Conservation (phyloP, 2,113 vertebrate genomes). For the Clarias macrocephalus region DNA sequence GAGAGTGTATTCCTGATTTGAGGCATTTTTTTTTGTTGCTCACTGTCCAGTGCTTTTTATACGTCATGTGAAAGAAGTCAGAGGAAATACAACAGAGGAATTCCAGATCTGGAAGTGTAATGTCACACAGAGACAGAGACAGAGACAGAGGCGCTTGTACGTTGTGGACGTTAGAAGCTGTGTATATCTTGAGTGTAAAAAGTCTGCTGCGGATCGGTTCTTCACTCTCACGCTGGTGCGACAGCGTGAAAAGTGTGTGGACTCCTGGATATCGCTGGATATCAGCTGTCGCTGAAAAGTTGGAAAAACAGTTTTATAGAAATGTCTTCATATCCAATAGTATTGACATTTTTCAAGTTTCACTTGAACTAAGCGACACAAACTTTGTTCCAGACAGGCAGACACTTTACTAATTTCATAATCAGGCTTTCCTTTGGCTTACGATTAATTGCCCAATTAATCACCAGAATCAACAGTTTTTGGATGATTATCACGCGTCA, state of each 20-base stretch:
- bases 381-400: neutral
- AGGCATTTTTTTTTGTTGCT: neutral
- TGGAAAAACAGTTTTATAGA: neutral
- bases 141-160: neutral
- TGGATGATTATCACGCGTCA: no score
- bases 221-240: neutral
- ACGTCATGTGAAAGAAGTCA: neutral
- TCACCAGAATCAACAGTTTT: no score
- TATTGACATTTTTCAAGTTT: neutral
- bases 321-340: neutral
- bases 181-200: neutral
- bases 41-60: neutral
- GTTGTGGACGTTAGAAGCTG: slow-evolving; percentile 37
- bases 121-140: no score
- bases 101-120: neutral
- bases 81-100: neutral
- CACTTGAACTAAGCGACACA: neutral
- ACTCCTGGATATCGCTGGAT: neutral
- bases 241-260: neutral
- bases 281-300: neutral
- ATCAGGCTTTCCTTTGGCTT: no score
- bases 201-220: neutral
- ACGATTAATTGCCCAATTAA: no score
- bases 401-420: no score
- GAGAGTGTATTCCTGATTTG: neutral